These are phyloP conservation scores for Cloeon dipterum DNA, from an alignment of 2,888 invertebrate genomes.

Conservation along the genomic window DNA sequence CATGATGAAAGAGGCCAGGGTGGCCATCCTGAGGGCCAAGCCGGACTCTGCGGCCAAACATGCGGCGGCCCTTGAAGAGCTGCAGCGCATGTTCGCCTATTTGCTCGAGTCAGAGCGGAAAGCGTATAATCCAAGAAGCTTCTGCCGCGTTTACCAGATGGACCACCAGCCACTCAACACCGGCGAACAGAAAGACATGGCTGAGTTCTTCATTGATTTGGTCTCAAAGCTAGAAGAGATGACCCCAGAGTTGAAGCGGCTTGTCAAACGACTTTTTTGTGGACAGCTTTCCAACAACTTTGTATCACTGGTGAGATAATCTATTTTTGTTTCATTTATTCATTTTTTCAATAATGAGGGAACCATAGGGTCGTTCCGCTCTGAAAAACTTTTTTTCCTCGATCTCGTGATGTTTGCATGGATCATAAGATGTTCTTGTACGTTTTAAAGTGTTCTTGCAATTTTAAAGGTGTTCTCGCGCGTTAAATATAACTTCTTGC, in stretches of 20 bases:
- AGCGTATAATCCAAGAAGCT: slow-evolving; percentile 84
- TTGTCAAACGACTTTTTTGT: slow-evolving; percentile 79
- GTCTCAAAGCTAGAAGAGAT: slow-evolving; percentile 91
- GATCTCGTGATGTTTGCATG: not conserved
- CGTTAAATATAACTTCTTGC: no score
- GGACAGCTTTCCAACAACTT: slow-evolving; percentile 90
- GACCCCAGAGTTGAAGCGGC: slow-evolving; percentile 68
- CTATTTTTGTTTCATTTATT: no score
- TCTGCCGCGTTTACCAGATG: slow-evolving; percentile 93
- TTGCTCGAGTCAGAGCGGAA: slow-evolving; percentile 83
- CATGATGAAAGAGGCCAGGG: slow-evolving; percentile 87
- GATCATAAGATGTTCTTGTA: no score
- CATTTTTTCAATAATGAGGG: no score
- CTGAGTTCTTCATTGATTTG: slow-evolving; percentile 90
- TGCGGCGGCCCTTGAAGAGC: slow-evolving; percentile 56
- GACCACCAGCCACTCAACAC: slow-evolving; percentile 90
- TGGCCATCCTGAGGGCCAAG: slow-evolving; percentile 58
- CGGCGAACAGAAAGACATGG: slow-evolving; percentile 95
- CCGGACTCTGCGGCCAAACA: slow-evolving; percentile 46
- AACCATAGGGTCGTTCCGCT: no score
- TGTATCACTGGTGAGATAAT: slow-evolving; percentile 66
- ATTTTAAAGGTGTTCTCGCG: no score
- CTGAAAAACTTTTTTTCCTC: not conserved
- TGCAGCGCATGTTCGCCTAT: slow-evolving; percentile 91
- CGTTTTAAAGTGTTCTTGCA: no score